These are phyloP conservation scores for Tetheella fluctuosa DNA, from an alignment of 2,888 invertebrate genomes.

Conservation along the genomic window DNA sequence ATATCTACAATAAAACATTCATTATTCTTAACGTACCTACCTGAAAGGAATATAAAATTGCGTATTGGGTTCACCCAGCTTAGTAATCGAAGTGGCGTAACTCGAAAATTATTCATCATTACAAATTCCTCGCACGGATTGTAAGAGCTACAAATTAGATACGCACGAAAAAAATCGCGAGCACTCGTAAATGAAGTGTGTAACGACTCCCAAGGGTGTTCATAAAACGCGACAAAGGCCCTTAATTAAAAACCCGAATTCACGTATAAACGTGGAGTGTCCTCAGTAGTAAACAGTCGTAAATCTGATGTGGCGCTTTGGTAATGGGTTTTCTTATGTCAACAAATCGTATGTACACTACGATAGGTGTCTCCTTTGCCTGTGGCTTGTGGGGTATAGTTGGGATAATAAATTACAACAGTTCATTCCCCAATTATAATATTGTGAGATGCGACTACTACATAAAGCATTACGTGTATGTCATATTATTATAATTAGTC, in stretches of 20 bases:
- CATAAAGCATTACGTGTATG: too few species aligned
- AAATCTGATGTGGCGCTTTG: constrained; percentile 61
- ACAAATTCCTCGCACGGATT: constrained; percentile 26
- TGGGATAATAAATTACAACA: not conserved
- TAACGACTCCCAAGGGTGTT: constrained; percentile 49
- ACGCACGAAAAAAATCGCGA: constrained; percentile 30
- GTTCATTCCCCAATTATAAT: too few species aligned
- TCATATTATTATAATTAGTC: too few species aligned
- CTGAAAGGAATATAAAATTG: not conserved
- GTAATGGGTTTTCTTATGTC: constrained; percentile 70
- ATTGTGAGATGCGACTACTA: too few species aligned
- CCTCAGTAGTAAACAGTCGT: constrained; percentile 61
- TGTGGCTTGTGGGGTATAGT: not conserved
- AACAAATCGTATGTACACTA: constrained; percentile 53
- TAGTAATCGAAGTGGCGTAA: not conserved
- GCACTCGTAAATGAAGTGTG: constrained; percentile 47
- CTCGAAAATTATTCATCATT: constrained; percentile 21
- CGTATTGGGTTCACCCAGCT: not conserved
- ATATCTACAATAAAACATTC: too few species aligned
- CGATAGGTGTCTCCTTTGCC: constrained; percentile 14
- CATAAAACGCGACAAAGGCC: constrained; percentile 42
- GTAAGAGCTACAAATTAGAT: constrained; percentile 29
- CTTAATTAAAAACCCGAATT: constrained; percentile 60
- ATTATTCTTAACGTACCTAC: not conserved
- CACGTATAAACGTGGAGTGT: constrained; percentile 43